Percentiles rank a stretch among this genome's conserved stretches.
Evolutionary conservation across 2,888 invertebrate species (phyloP).

Genomic region (Arrhopalites spinosus): DNA sequence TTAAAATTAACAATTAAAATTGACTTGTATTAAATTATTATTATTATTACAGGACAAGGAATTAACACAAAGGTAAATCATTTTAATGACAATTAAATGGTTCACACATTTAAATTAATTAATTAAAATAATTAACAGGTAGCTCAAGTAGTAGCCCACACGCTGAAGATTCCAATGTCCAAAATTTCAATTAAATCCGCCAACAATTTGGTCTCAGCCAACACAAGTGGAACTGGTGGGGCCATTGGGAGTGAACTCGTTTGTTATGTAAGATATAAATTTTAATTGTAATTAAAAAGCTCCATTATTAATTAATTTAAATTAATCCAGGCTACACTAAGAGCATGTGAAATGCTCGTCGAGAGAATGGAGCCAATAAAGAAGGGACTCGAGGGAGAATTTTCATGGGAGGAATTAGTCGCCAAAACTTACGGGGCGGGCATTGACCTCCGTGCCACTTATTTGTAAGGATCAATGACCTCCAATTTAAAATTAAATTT

Average conservation of each 20-base stretch:
- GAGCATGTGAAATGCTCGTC: slow-evolving; percentile 58
- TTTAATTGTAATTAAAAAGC: too few species aligned
- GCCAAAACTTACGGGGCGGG: slow-evolving; percentile 56
- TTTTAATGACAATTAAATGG: too few species aligned
- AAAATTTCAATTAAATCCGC: slow-evolving; percentile 58
- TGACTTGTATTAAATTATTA: too few species aligned
- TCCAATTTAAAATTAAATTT: background rate
- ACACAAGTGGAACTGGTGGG: slow-evolving; percentile 58
- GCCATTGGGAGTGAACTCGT: slow-evolving; percentile 58
- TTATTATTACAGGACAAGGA: slow-evolving; percentile 59
- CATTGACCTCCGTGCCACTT: slow-evolving; percentile 64
- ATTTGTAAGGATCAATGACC: slow-evolving; percentile 56
- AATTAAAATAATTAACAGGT: too few species aligned
- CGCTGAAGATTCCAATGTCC: slow-evolving; percentile 59
- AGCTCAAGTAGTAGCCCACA: slow-evolving; percentile 59
- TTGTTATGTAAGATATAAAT: slow-evolving; percentile 55
- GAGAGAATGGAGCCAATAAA: slow-evolving; percentile 58
- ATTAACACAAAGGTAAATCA: slow-evolving; percentile 59
- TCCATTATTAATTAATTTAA: background rate
- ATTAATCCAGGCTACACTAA: slow-evolving; percentile 57
- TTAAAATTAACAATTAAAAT: too few species aligned
- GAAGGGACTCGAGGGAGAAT: slow-evolving; percentile 44
- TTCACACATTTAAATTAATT: too few species aligned
- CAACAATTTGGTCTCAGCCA: slow-evolving; percentile 57
- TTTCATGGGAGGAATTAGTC: slow-evolving; percentile 58